Evolutionary conservation across 2,113 vertebrate genomes (phyloP), one percentile per base, ranked within the genome.

Genomic region (Zingel zingel): DNA sequence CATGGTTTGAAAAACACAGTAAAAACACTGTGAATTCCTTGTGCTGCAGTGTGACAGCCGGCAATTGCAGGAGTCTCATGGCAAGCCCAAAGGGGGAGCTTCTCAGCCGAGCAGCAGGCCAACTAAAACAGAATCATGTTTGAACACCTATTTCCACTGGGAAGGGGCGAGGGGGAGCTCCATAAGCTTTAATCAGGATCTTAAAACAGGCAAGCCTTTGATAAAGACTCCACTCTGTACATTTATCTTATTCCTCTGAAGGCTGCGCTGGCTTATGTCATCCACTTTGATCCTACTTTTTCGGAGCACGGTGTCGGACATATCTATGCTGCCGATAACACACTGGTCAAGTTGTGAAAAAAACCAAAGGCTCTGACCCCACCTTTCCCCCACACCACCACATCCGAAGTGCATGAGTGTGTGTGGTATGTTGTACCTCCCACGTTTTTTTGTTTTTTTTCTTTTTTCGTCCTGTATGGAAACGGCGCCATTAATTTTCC

Each of bases 71-170:
- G 85, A 91, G 90, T 77, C 91, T 89, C 79, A 85, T 76, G 68
- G 91, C 68, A 74, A 85, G 62, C 79, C 81, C 62, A 53, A 78
- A 88, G 83, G 83, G 86, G 90, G 86, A 89, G 89, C 85, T 86
- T 83, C 91, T 91, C 83, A 77, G 87, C 62, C 21, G 86, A 84
- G 79, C 85, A 48, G 53, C 74, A 77, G 80, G 94, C 94, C 94
- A 95, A 94, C 77, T 68, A 89, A 94, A 95, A 95, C 90, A 95
- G 88, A 91, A 82, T 93, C 89, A 54, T 94, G 93, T 95, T 94
- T 95, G 92, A 95, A 92, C 87, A 92, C 90, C 91, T 92, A 92
- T 92, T 89, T 93, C 89, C 88, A 88, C 86, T 86, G 91, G 86
- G 92, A 88, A 67, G 54, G 53, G 45, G 65, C 65, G 16, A 1